Percentiles rank a stretch among this genome's conserved stretches.
phyloP scores from a whole-genome alignment of 2,797 vertebrate species.

The Phaenicophaeus curvirostris region DNA sequence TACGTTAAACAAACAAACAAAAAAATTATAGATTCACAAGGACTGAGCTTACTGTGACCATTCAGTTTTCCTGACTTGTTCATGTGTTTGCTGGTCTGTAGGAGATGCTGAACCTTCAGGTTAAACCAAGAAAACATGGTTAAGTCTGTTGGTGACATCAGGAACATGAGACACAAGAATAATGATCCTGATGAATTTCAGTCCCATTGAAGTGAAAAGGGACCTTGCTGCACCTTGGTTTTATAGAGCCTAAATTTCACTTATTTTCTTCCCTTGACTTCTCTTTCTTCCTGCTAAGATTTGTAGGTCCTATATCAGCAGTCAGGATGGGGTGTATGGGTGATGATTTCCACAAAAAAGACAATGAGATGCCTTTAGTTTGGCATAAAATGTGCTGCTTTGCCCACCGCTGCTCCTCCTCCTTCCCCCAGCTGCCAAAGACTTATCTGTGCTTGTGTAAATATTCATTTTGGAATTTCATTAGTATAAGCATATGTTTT shows the following conservation, averaged over 20 bases:
- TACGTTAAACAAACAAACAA: not conserved
- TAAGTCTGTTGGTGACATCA: not conserved
- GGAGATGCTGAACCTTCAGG: not conserved
- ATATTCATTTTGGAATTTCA: slow-evolving; percentile 8
- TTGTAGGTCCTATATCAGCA: not conserved
- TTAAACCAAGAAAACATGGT: not conserved
- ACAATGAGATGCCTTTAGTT: not conserved
- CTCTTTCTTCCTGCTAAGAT: not conserved
- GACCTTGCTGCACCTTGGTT: not conserved
- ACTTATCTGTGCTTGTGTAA: slow-evolving; percentile 32
- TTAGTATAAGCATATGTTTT: slow-evolving; percentile 15
- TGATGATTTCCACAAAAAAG: not conserved
- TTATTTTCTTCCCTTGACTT: not conserved
- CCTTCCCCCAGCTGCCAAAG: not conserved
- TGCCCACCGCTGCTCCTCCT: not conserved
- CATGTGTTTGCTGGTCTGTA: accelerated
- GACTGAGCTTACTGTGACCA: not conserved
- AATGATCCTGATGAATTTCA: not conserved
- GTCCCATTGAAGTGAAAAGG: not conserved
- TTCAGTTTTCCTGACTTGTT: not conserved
- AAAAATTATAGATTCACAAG: not conserved
- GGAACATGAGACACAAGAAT: not conserved
- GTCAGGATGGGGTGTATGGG: not conserved
- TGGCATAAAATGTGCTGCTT: not conserved
- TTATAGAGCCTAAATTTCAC: not conserved